Conservation (phyloP, 2,888 invertebrate species). For the Oxystoma pomonae region DNA sequence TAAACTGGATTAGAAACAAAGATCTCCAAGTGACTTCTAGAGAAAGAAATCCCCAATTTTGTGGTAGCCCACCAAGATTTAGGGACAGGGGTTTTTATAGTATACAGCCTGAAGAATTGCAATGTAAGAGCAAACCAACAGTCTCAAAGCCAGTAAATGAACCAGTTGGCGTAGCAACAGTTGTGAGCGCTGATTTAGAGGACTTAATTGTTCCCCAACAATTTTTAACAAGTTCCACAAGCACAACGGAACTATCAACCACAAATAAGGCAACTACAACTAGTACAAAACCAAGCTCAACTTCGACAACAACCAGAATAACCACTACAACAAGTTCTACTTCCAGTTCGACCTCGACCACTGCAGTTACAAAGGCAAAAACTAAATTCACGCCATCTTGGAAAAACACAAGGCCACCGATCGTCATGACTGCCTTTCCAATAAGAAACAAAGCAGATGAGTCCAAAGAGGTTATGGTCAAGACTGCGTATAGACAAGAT, state of each 20-base stretch:
- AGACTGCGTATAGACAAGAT: conserved; percentile 80
- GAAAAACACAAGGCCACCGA: conserved; percentile 57
- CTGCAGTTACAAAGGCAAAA: conserved; percentile 37
- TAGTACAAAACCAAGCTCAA: conserved; percentile 34
- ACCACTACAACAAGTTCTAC: conserved; percentile 33
- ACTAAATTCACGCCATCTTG: conserved; percentile 42
- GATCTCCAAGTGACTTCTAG: conserved; percentile 90
- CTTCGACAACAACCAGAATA: conserved; percentile 35
- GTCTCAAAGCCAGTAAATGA: conserved; percentile 31
- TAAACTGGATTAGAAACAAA: conserved; percentile 83
- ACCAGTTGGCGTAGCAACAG: conserved; percentile 50
- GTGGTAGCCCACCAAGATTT: conserved; percentile 77
- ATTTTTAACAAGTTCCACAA: conserved; percentile 21
- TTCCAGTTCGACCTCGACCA: conserved; percentile 33
- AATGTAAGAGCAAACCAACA: conserved; percentile 45
- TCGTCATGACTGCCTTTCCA: conserved; percentile 67
- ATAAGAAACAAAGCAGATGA: conserved; percentile 61
- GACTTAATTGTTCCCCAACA: conserved; percentile 41
- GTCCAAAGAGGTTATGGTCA: conserved; percentile 74
- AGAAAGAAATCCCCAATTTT: conserved; percentile 89
- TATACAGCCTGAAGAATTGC: conserved; percentile 73
- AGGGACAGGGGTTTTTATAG: conserved; percentile 82
- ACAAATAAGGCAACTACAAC: conserved; percentile 36
- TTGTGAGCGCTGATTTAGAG: conserved; percentile 53
- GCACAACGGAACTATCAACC: conserved; percentile 35